phyloP scores from a whole-genome alignment of 2,888 invertebrate genomes.

The Drosophila anceps region DNA sequence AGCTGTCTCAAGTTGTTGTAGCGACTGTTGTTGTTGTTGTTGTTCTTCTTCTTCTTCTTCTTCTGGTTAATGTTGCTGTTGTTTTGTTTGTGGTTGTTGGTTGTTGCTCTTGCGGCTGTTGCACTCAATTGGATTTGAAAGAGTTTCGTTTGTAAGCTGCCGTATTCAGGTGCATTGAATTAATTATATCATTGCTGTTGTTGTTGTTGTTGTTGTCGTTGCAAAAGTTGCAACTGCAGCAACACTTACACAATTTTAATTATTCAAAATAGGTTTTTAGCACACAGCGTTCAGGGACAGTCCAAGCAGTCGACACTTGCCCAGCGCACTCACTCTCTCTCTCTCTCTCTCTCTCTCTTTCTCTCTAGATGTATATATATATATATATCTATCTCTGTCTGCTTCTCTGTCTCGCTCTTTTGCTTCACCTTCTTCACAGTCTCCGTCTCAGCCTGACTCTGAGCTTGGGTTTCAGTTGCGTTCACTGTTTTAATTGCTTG shows the following conservation, averaged over 20 bases:
- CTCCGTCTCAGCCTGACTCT: not conserved
- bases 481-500: conserved; percentile 73
- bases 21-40: conserved; percentile 9
- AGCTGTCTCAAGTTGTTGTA: conserved; percentile 15
- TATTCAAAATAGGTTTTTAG: conserved; percentile 79
- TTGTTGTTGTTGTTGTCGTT: conserved; percentile 33
- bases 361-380: not conserved
- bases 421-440: not conserved
- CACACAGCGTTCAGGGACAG: conserved; percentile 50
- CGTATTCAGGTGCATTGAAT: conserved; percentile 80
- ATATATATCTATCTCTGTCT: not conserved
- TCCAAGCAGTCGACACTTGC: conserved; percentile 27
- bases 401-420: not conserved
- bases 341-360: too few species aligned
- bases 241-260: conserved; percentile 77
- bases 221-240: conserved; percentile 47
- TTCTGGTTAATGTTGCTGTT: conserved; percentile 10
- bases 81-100: conserved; percentile 19
- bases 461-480: conserved; percentile 12
- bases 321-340: conserved; percentile 25
- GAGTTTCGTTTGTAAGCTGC: conserved; percentile 50
- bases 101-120: conserved; percentile 44
- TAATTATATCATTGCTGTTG: conserved; percentile 79
- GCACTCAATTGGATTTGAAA: conserved; percentile 59
- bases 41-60: conserved; percentile 12